A percentile compares a stretch with the other conserved stretches of the same genome.
Evolutionary conservation across 2,113 vertebrate genomes (phyloP).

Genomic region (Callocephalon fimbriatum): DNA sequence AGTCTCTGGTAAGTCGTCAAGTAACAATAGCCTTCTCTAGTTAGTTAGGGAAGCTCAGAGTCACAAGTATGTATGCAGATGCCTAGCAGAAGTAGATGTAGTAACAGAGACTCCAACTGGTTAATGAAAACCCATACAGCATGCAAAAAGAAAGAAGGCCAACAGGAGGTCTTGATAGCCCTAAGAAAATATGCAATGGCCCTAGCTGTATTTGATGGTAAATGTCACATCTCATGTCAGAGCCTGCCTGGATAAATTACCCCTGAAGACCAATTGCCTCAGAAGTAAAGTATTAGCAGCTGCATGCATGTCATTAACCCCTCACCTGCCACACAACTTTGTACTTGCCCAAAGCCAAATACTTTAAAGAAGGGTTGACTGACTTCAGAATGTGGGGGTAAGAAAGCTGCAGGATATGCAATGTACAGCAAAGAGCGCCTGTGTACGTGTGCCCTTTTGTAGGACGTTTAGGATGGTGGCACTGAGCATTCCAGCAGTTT

Average conservation of each 20-base stretch:
- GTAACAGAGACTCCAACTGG: not conserved
- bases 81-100: not conserved
- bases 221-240: constrained; percentile 70
- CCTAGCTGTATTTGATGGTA: not conserved
- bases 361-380: constrained; percentile 43
- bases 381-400: not conserved
- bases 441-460: not conserved
- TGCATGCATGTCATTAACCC: constrained; percentile 68
- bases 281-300: constrained; percentile 61
- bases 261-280: constrained; percentile 63
- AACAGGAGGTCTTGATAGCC: not conserved
- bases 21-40: constrained; percentile 47
- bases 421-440: not conserved
- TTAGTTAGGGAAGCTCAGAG: constrained; percentile 37
- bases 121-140: not conserved
- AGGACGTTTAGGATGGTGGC: not conserved
- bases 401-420: constrained; percentile 40
- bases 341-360: constrained; percentile 31
- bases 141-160: not conserved
- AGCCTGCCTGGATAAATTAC: constrained; percentile 43
- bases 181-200: constrained; percentile 13
- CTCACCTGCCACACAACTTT: constrained; percentile 44
- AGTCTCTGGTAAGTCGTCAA: constrained; percentile 28
- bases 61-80: not conserved
- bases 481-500: not conserved